Conservation (phyloP, 1,140 invertebrate genomes). For the Panagrolaimus sp. region DNA sequence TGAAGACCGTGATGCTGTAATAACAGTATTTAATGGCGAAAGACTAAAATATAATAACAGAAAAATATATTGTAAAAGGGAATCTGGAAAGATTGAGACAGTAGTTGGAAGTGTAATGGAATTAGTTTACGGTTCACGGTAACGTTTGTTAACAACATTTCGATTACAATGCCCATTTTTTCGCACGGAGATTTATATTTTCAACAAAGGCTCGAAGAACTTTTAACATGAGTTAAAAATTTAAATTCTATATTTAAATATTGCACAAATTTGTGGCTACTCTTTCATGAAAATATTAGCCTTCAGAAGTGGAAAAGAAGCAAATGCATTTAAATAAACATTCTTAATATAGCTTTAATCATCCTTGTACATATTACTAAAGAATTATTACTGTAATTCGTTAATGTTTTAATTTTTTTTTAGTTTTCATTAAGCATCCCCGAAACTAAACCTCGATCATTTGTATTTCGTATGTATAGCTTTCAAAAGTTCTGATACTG, state of each 20-base stretch:
- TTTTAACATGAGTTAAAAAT: too few species aligned
- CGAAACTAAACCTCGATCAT: neutral
- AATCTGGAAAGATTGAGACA: neutral
- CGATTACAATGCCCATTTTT: neutral
- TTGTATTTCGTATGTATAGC: neutral
- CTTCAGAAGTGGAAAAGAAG: too few species aligned
- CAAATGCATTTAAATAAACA: too few species aligned
- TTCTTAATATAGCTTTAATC: too few species aligned
- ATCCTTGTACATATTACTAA: too few species aligned
- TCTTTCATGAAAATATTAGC: too few species aligned
- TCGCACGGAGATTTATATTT: too few species aligned
- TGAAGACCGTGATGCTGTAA: neutral
- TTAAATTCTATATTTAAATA: too few species aligned
- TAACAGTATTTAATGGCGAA: conserved; percentile 8
- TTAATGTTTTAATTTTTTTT: too few species aligned
- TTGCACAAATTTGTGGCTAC: too few species aligned
- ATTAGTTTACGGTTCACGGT: neutral
- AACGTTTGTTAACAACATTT: neutral
- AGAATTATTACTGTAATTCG: too few species aligned
- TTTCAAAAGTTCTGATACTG: neutral
- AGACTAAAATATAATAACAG: neutral
- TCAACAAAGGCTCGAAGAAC: too few species aligned
- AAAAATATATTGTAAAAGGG: neutral
- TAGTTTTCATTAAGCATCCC: conserved; percentile 1
- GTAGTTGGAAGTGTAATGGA: neutral